Conservation (phyloP, 2,888 invertebrate species). For the Cantharis nigra region DNA sequence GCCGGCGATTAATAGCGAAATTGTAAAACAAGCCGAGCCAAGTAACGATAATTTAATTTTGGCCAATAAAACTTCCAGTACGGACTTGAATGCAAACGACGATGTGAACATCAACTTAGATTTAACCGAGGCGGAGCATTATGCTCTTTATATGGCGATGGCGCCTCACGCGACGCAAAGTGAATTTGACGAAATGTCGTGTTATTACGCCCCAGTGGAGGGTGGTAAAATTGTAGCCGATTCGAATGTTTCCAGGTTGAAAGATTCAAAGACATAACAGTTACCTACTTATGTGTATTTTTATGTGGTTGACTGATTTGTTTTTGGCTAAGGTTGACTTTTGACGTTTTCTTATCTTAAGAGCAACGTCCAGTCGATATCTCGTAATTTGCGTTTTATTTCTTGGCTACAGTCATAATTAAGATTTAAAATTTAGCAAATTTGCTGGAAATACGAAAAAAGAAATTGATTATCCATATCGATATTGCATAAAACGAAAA, state of each 20-base stretch:
- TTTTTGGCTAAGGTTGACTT: background rate
- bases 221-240: constrained; percentile 68
- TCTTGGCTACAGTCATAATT: too few relatives aligned
- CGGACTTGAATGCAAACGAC: constrained; percentile 30
- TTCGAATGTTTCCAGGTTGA: constrained; percentile 12
- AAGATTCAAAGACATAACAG: constrained; percentile 26
- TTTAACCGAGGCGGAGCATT: constrained; percentile 85
- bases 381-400: too few relatives aligned
- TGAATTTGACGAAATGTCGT: constrained; percentile 87
- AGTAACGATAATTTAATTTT: background rate
- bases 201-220: constrained; percentile 84
- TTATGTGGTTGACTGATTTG: constrained; percentile 3
- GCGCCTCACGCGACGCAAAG: constrained; percentile 86
- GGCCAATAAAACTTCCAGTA: constrained; percentile 17
- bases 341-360: background rate
- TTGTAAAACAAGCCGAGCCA: background rate
- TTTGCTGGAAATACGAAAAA: too few relatives aligned
- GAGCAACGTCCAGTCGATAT: too few relatives aligned
- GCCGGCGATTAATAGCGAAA: constrained; percentile 12
- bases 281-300: background rate
- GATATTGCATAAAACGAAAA: too few relatives aligned
- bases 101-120: constrained; percentile 61
- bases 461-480: too few relatives aligned
- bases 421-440: too few relatives aligned
- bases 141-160: constrained; percentile 83